Evolutionary conservation across 2,888 invertebrate species (phyloP).

Genomic region (Cantharis lateralis): DNA sequence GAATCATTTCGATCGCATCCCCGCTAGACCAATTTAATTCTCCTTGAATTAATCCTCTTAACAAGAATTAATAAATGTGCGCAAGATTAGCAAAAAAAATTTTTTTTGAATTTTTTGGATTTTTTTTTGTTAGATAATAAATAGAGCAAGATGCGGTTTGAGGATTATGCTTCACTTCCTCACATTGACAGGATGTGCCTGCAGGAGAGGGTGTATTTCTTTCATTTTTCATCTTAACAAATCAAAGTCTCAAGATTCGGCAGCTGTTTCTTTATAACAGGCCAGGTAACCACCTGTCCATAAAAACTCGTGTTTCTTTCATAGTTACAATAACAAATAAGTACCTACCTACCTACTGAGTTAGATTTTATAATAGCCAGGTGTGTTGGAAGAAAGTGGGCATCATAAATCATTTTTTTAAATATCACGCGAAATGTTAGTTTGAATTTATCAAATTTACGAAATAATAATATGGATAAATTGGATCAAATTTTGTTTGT

Average conservation of each 20-base stretch:
- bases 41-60: neutral
- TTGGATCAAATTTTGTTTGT: neutral
- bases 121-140: neutral
- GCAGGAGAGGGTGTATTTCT: conserved; percentile 11
- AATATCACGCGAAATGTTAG: neutral
- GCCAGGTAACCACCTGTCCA: conserved; percentile 23
- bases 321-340: neutral
- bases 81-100: neutral
- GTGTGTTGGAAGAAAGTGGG: neutral
- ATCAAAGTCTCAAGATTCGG: conserved; percentile 10
- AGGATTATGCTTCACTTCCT: neutral
- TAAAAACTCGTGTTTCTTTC: conserved; percentile 8
- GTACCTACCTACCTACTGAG: neutral
- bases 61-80: neutral
- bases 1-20: conserved; percentile 6
- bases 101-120: neutral
- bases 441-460: neutral
- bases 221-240: neutral
- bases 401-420: neutral
- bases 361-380: conserved; percentile 10
- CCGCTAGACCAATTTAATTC: neutral
- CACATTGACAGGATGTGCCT: conserved; percentile 9
- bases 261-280: conserved; percentile 13
- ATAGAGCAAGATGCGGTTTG: neutral
- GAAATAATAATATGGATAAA: neutral